Evolutionary conservation across 2,113 vertebrate genomes (phyloP).

Genomic region (Crocuta crocuta): DNA sequence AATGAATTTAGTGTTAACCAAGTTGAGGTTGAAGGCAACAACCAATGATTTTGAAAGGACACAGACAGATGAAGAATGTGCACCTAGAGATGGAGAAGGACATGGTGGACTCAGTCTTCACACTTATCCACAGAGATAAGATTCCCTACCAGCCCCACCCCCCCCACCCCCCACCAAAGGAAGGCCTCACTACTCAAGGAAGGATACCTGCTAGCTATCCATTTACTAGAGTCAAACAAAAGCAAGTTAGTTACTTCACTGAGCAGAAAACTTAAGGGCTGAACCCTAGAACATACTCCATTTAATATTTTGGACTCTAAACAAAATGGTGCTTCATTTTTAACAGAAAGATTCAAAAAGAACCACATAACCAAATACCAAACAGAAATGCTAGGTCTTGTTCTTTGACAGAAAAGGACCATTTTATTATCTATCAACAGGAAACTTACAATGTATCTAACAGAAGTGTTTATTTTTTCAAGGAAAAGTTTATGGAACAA

Average conservation of each 20-base stretch:
- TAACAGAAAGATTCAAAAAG: constrained; percentile 35
- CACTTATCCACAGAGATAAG: neutral
- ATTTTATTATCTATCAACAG: constrained; percentile 53
- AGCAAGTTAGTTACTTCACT: neutral
- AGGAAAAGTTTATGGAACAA: constrained; percentile 39
- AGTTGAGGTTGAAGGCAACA: neutral
- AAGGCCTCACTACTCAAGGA: neutral
- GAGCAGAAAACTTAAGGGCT: neutral
- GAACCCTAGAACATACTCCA: neutral
- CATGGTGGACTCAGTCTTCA: neutral
- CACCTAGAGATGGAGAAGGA: neutral
- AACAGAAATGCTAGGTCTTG: constrained; percentile 44
- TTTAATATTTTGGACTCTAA: constrained; percentile 7
- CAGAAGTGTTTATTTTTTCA: constrained; percentile 55
- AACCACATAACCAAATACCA: constrained; percentile 24
- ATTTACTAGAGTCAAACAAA: neutral
- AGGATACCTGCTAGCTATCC: neutral
- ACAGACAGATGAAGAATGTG: neutral
- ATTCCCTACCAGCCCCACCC: neutral
- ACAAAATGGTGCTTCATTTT: constrained; percentile 10
- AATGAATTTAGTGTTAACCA: neutral
- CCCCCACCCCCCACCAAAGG: neutral
- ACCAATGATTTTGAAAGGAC: neutral
- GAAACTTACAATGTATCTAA: neutral
- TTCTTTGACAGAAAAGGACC: constrained; percentile 30